These are phyloP conservation scores for Anodontia alba DNA, from an alignment of 2,888 invertebrate genomes.

Conservation along the genomic window DNA sequence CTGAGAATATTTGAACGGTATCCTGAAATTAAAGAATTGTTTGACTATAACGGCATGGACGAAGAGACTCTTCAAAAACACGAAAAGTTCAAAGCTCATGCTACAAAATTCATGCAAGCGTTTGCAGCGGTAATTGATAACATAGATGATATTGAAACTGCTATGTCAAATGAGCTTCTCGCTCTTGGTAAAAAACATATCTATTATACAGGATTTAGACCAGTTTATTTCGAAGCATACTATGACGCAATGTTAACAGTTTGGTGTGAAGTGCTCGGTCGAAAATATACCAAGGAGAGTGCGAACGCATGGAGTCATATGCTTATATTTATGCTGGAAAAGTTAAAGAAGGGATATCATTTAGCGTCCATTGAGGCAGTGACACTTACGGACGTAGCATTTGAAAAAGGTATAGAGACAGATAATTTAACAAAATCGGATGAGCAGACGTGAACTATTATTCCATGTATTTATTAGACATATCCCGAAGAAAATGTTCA, in stretches of 20 bases:
- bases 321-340: conserved; percentile 27
- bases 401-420: no score
- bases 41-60: conserved; percentile 20
- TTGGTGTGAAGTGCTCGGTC: conserved; percentile 20
- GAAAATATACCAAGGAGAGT: conserved; percentile 20
- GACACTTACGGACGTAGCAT: no score
- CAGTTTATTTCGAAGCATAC: conserved; percentile 34
- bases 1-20: conserved; percentile 27
- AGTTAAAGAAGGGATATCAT: conserved; percentile 34
- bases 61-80: conserved; percentile 17
- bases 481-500: no score
- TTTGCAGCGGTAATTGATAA: conserved; percentile 33
- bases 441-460: no score
- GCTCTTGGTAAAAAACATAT: conserved; percentile 23
- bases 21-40: conserved; percentile 31
- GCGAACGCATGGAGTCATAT: conserved; percentile 28
- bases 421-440: no score
- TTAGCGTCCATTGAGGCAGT: conserved; percentile 1
- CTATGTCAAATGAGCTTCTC: not conserved
- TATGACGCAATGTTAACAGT: conserved; percentile 33
- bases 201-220: conserved; percentile 27
- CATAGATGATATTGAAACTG: conserved; percentile 9
- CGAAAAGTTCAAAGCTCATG: conserved; percentile 23
- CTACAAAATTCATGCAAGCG: conserved; percentile 21
- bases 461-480: no score